Conservation (phyloP, 2,888 invertebrate species). For the Drosophila picticornis region DNA sequence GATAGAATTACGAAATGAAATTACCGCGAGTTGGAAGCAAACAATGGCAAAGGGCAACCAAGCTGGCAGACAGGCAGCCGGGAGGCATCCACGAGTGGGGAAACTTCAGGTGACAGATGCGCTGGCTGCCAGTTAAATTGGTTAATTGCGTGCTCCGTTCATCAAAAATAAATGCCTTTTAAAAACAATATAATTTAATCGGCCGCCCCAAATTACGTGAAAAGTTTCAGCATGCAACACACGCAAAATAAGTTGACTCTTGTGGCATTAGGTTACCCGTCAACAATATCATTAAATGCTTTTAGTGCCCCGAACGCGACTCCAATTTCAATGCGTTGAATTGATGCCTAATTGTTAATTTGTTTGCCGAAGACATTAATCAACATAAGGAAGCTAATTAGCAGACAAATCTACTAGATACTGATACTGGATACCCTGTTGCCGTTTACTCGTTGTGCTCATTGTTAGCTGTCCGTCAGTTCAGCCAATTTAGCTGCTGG, state of each 20-base stretch:
- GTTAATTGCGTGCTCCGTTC: constrained; percentile 55
- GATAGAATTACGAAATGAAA: constrained; percentile 58
- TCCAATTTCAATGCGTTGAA: constrained; percentile 28
- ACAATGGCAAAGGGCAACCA: constrained; percentile 24
- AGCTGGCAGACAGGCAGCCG: not conserved
- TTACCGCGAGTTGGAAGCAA: constrained; percentile 57
- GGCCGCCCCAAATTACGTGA: not conserved
- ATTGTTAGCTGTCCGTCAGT: not conserved
- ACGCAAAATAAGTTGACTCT: constrained; percentile 10
- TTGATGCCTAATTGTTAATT: constrained; percentile 40
- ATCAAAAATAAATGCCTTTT: constrained; percentile 41
- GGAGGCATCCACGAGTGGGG: not conserved
- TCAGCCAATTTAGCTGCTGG: constrained; percentile 5
- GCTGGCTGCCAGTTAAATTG: constrained; percentile 43
- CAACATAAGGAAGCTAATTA: constrained; percentile 59
- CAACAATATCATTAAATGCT: constrained; percentile 23
- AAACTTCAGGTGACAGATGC: constrained; percentile 11
- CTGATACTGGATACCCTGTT: constrained; percentile 9
- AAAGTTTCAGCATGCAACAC: constrained; percentile 12
- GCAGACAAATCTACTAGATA: constrained; percentile 34
- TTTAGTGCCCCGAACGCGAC: not conserved
- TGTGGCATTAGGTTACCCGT: constrained; percentile 25
- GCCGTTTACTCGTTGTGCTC: not conserved
- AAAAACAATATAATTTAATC: constrained; percentile 20
- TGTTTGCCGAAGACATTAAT: constrained; percentile 46